A percentile compares a stretch with the other conserved stretches of the same genome.
These are phyloP conservation scores for Omphaloscelis lunosa DNA, from an alignment of 2,888 invertebrate species.

Conservation along the genomic window DNA sequence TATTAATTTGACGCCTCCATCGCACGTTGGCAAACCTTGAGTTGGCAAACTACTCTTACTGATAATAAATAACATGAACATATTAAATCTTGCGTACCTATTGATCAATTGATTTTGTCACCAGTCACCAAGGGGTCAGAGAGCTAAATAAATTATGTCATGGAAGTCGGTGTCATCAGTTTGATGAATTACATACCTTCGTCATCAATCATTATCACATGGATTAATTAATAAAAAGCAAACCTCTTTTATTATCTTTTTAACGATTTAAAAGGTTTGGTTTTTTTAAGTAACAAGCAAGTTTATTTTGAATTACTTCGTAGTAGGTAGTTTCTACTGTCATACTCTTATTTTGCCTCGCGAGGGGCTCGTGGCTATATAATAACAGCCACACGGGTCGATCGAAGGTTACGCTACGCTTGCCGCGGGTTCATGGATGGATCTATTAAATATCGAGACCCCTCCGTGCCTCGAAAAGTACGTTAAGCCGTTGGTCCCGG, in stretches of 20 bases:
- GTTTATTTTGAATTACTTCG: neutral
- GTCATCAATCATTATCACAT: slow-evolving; percentile 35
- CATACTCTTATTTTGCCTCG: no score
- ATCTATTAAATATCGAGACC: no score
- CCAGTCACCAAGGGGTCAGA: neutral
- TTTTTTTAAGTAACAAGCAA: neutral
- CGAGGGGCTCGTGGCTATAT: neutral
- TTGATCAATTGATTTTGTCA: neutral
- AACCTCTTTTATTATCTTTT: slow-evolving; percentile 6
- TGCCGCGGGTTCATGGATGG: no score
- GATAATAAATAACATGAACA: neutral
- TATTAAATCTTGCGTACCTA: neutral
- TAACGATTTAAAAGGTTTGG: slow-evolving; percentile 5
- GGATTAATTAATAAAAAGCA: slow-evolving; percentile 13
- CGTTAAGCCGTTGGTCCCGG: no score
- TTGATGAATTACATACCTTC: slow-evolving; percentile 19
- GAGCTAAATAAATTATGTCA: slow-evolving; percentile 12
- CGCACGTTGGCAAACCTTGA: neutral
- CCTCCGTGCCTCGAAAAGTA: no score
- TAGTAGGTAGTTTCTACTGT: neutral
- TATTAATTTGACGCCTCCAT: neutral
- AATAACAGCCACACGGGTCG: no score
- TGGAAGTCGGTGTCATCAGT: neutral
- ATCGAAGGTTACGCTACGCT: no score
- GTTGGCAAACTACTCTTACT: neutral